Conservation (phyloP, 2,113 vertebrate genomes). For the Bambusicola thoracicus region DNA sequence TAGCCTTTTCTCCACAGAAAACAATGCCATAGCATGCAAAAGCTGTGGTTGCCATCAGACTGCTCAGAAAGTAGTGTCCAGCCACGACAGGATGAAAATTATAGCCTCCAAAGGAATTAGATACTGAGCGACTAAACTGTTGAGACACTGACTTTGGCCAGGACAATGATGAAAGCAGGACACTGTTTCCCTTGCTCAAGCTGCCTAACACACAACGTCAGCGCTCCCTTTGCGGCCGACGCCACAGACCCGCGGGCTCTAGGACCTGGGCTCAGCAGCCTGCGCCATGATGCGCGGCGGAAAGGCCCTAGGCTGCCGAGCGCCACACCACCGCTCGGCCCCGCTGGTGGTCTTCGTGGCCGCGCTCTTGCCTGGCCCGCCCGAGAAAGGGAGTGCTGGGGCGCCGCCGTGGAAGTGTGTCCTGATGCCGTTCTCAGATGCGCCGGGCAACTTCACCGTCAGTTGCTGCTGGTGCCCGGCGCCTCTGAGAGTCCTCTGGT, state of each 20-base stretch:
- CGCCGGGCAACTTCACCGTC: not conserved
- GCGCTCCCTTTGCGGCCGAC: too few relatives aligned
- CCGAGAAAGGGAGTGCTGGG: not conserved
- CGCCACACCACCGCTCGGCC: not conserved
- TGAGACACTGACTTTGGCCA: too few relatives aligned
- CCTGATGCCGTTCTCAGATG: conserved; percentile 12
- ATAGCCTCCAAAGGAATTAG: too few relatives aligned
- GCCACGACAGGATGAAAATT: too few relatives aligned
- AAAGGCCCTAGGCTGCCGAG: not conserved
- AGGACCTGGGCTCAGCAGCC: not conserved
- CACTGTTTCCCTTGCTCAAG: too few relatives aligned
- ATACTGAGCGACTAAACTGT: too few relatives aligned
- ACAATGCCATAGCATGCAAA: too few relatives aligned
- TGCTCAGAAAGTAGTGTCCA: too few relatives aligned
- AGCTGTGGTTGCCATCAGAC: too few relatives aligned
- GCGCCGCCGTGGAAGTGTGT: not conserved
- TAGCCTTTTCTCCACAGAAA: too few relatives aligned
- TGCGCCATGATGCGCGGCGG: not conserved
- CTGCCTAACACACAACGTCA: too few relatives aligned
- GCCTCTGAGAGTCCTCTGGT: conserved; percentile 27
- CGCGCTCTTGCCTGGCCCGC: not conserved
- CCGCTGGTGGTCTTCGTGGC: not conserved
- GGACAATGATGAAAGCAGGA: too few relatives aligned
- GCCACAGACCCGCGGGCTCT: not conserved
- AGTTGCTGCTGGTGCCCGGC: conserved; percentile 35